These are phyloP conservation scores for Odontamblyopus lacepedii DNA, from an alignment of 2,797 vertebrate genomes.

Conservation along the genomic window DNA sequence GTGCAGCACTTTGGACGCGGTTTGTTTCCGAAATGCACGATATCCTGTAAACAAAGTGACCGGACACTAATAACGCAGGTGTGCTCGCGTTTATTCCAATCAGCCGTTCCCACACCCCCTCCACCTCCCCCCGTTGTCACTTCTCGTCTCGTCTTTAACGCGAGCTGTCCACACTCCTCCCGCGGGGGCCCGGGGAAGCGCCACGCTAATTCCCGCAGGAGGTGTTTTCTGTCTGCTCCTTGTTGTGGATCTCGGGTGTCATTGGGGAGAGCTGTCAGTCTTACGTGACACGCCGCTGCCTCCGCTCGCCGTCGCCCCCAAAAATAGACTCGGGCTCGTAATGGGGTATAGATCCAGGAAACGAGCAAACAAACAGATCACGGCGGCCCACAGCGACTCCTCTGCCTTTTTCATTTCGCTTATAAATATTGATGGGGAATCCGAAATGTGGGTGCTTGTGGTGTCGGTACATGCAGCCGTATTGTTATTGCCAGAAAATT, in stretches of 20 bases:
- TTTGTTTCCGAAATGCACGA: no score
- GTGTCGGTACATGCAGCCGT: neutral
- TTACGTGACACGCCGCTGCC: conserved; percentile 21
- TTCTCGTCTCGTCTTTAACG: conserved; percentile 4
- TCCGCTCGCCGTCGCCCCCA: neutral
- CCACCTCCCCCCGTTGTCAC: neutral
- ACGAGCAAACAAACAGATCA: conserved; percentile 31
- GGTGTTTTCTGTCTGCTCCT: conserved; percentile 21
- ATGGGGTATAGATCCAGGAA: conserved; percentile 24
- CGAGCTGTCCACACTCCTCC: conserved; percentile 9
- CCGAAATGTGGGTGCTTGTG: neutral
- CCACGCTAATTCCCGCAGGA: conserved; percentile 31
- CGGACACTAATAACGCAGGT: neutral
- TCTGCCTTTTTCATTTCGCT: conserved; percentile 31
- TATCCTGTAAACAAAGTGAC: no score
- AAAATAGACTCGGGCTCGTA: conserved; percentile 37
- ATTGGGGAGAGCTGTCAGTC: conserved; percentile 38
- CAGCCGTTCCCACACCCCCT: neutral
- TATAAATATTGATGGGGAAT: conserved; percentile 4
- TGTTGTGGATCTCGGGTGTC: conserved; percentile 23
- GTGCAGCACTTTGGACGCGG: no score
- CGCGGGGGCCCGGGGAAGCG: neutral
- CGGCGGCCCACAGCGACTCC: conserved; percentile 1
- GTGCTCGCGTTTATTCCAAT: neutral
- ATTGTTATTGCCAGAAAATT: conserved; percentile 3